Evolutionary conservation across 2,113 vertebrate genomes (phyloP).

Genomic region (Myrmophylax atrothorax): DNA sequence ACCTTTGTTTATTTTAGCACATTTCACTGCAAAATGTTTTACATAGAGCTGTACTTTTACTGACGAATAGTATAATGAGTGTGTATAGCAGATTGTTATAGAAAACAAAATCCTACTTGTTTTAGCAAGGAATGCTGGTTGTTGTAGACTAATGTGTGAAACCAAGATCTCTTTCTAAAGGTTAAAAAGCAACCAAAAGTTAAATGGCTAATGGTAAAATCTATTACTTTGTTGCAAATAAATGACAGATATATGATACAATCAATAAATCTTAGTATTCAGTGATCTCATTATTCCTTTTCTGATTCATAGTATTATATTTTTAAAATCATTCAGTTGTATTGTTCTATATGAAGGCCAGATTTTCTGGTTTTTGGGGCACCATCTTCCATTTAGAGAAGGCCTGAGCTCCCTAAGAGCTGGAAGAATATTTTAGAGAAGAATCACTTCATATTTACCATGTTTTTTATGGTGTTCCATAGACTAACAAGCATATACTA

Average conservation of each 20-base stretch:
- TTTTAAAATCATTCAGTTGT: not conserved
- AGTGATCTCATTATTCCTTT: not conserved
- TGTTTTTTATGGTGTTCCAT: not conserved
- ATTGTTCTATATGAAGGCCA: not conserved
- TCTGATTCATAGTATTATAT: not conserved
- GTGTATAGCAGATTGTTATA: not conserved
- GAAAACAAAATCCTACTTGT: constrained; percentile 3
- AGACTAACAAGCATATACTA: not conserved
- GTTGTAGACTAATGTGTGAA: not conserved
- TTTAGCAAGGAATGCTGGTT: not conserved
- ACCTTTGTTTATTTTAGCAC: constrained; percentile 3
- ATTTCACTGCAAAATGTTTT: not conserved
- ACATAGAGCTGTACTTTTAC: not conserved
- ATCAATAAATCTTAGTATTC: not conserved
- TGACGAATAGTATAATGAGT: constrained; percentile 7
- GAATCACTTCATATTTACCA: not conserved
- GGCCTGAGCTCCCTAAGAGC: not conserved
- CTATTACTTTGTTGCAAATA: not conserved
- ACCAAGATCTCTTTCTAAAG: not conserved
- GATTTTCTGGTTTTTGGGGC: not conserved
- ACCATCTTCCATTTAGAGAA: not conserved
- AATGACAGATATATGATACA: not conserved
- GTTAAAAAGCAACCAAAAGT: not conserved
- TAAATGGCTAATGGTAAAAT: not conserved
- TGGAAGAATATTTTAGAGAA: not conserved